Percentiles rank a stretch among this genome's conserved stretches.
phyloP scores from a whole-genome alignment of 2,113 vertebrate genomes.

The Erinaceus europaeus region DNA sequence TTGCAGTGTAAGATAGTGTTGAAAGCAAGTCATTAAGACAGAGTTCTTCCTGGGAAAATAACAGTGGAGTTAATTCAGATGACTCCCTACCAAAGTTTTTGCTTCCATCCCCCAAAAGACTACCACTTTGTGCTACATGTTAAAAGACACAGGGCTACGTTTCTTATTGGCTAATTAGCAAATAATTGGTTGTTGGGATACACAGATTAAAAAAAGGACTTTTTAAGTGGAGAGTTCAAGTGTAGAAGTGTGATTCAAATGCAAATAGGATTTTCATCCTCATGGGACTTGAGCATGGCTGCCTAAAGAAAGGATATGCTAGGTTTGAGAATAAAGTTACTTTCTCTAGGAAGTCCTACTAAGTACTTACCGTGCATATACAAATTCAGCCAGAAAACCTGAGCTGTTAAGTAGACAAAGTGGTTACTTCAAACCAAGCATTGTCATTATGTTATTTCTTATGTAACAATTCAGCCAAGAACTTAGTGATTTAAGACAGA shows the following conservation, averaged over 20 bases:
- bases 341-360: neutral
- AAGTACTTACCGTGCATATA: neutral
- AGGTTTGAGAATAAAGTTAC: neutral
- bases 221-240: constrained; percentile 25
- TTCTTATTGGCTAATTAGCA: constrained; percentile 33
- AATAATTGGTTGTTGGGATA: constrained; percentile 5
- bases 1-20: constrained; percentile 36
- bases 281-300: neutral
- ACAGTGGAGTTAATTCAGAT: constrained; percentile 54
- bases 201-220: neutral
- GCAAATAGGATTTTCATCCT: neutral
- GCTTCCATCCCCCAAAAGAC: neutral
- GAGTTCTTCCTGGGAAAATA: constrained; percentile 53
- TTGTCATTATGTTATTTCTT: neutral
- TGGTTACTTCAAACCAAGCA: neutral
- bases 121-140: neutral
- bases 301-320: neutral
- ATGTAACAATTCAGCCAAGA: neutral
- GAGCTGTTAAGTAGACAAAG: neutral
- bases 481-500: neutral
- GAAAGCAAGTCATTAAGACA: constrained; percentile 53
- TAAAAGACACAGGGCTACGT: neutral
- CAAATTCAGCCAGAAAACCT: neutral
- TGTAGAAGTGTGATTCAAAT: neutral
- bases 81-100: constrained; percentile 37